These are phyloP conservation scores for Zoanthus sociatus DNA, from an alignment of 92 coral and sea anemone genomes.

Conservation along the genomic window DNA sequence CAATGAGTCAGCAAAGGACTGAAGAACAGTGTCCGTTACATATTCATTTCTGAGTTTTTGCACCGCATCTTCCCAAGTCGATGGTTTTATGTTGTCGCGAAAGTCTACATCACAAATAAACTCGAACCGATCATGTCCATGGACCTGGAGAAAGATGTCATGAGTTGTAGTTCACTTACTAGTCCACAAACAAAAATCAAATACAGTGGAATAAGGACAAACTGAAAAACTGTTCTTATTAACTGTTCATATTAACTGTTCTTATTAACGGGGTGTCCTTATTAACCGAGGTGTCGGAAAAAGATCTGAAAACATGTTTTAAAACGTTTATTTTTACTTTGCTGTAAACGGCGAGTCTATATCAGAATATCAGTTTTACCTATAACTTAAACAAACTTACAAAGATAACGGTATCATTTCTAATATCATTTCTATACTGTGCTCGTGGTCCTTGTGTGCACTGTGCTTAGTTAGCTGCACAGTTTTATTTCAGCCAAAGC, in stretches of 20 bases:
- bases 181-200: slow-evolving; percentile 10
- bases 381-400: slow-evolving; percentile 8
- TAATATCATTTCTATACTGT: slow-evolving; percentile 4
- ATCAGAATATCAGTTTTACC: slow-evolving; percentile 5
- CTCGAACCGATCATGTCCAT: slow-evolving; percentile 50
- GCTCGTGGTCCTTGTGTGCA: slow-evolving; percentile 14
- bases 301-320: slow-evolving; percentile 3
- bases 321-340: slow-evolving; percentile 7
- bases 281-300: slow-evolving; percentile 8
- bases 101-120: slow-evolving; percentile 56
- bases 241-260: slow-evolving; percentile 3
- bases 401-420: slow-evolving; percentile 2
- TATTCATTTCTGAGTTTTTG: slow-evolving; percentile 46
- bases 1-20: slow-evolving; percentile 49
- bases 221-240: not conserved
- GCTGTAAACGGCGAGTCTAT: slow-evolving; percentile 9
- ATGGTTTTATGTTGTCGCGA: slow-evolving; percentile 43
- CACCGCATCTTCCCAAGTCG: slow-evolving; percentile 49
- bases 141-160: slow-evolving; percentile 49
- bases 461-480: slow-evolving; percentile 2
- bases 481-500: slow-evolving; percentile 9
- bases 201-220: slow-evolving; percentile 8
- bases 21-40: slow-evolving; percentile 53
- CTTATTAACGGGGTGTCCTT: slow-evolving; percentile 12
- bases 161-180: slow-evolving; percentile 11